phyloP scores from a whole-genome alignment of 2,113 vertebrate species.

The Lophochroa leadbeateri region DNA sequence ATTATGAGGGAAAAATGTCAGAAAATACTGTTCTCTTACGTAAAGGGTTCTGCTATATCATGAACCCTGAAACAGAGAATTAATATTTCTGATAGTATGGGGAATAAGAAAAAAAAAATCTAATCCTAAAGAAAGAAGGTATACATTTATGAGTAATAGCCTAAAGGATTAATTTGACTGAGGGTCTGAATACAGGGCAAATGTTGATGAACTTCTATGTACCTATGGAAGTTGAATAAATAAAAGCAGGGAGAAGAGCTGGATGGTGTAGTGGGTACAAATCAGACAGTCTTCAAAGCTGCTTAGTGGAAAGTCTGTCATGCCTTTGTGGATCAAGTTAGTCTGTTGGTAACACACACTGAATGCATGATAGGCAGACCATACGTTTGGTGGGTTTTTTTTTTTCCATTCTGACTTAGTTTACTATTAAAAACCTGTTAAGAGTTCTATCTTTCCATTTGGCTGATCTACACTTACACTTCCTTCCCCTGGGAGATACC shows the following conservation, averaged over 20 bases:
- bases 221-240: neutral
- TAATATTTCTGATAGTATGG: neutral
- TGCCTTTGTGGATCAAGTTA: neutral
- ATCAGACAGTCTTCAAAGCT: neutral
- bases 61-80: neutral
- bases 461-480: neutral
- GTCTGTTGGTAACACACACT: neutral
- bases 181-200: neutral
- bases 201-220: neutral
- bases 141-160: neutral
- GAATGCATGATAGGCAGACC: neutral
- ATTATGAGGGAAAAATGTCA: neutral
- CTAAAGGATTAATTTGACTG: neutral
- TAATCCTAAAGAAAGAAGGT: neutral
- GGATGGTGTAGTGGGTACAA: neutral
- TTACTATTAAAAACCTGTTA: slow-evolving; percentile 45
- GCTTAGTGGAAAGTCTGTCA: neutral
- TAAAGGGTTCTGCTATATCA: neutral
- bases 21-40: neutral
- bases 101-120: neutral
- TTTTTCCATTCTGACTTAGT: slow-evolving; percentile 9
- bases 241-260: neutral
- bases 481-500: neutral
- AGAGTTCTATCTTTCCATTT: slow-evolving; percentile 15
- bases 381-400: accelerated